These are phyloP conservation scores for Pleuronectes platessa DNA, from an alignment of 2,113 vertebrate genomes.

Conservation along the genomic window DNA sequence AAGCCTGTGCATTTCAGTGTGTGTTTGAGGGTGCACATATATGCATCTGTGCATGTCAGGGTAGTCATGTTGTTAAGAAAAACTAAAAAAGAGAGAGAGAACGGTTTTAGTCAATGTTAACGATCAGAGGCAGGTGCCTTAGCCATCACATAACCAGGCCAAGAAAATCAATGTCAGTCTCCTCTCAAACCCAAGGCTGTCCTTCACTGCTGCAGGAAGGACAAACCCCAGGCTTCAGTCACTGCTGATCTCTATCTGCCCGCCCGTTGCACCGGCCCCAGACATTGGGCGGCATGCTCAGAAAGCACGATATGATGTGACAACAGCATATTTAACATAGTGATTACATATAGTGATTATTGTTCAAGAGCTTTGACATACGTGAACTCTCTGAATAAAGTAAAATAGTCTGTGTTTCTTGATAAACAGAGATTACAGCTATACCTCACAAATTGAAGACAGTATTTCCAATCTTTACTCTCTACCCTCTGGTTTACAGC, in stretches of 20 bases:
- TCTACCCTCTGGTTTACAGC: too few relatives aligned
- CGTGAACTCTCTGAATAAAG: background rate
- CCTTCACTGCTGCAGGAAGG: conserved; percentile 72
- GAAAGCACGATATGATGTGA: conserved; percentile 3
- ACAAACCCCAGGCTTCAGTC: conserved; percentile 62
- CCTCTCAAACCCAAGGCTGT: conserved; percentile 59
- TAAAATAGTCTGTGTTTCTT: background rate
- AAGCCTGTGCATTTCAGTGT: background rate
- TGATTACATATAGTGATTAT: background rate
- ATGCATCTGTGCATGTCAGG: background rate
- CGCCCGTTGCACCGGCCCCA: conserved; percentile 32
- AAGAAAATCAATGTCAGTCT: conserved; percentile 65
- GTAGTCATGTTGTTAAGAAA: background rate
- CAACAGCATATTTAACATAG: background rate
- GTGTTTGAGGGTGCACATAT: background rate
- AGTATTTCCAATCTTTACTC: background rate
- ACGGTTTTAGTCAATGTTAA: conserved; percentile 34
- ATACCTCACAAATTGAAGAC: too few relatives aligned
- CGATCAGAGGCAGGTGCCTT: conserved; percentile 41
- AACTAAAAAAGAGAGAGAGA: too few relatives aligned
- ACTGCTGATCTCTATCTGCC: conserved; percentile 64
- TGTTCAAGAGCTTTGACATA: background rate
- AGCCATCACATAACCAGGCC: conserved; percentile 50
- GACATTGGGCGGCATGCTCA: conserved; percentile 1
- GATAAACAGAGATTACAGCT: background rate